Evolutionary conservation across 2,888 invertebrate species (phyloP), one percentile per base, ranked within the genome.

Genomic region (Agriopis marginaria): DNA sequence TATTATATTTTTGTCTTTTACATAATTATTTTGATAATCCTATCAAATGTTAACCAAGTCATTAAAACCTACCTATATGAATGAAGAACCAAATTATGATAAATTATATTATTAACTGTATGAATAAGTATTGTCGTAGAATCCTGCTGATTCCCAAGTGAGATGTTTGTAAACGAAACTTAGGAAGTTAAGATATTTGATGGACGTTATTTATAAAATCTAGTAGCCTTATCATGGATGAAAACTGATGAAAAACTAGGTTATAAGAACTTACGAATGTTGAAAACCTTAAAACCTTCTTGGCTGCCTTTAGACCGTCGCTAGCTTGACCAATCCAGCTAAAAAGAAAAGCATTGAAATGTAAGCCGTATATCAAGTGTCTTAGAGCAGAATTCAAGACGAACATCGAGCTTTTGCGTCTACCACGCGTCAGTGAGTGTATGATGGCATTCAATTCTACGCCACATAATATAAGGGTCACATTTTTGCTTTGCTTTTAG

Each of bases 71-170:
- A 76, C 70, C 71, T 73, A 72, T 75, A 76, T 70, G 72, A 76
- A 75, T 68, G 68, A 77, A 74, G 77, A 77, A 77, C 77, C 77
- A 77, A 77, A 49, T 74, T 75, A 63, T 40, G 58, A 62, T 77
- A 75, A 73, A 72, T 60, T 73, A 74, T 70, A 63, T 68, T 69
- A 73, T n/a, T 63, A 50, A 68, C 44, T 49, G 17, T 67, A 68
- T 63, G 51, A 68, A 53, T 75, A 71, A 68, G 73, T 66, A 72
- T 62, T 71, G 78, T 77, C 76, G 81, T 85, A 85, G 82, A 79
- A 81, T 85, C 82, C 80, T 78, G 81, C 82, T 76, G 82, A 87
- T 84, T 84, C 89, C 87, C 84, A 88, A 89, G 89, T 90, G 87
- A 90, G 89, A 89, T 86, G 84, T 88, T 85, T 87, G 82, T 74